phyloP scores from a whole-genome alignment of 2,888 invertebrate species.

The Augochlorella aurata region DNA sequence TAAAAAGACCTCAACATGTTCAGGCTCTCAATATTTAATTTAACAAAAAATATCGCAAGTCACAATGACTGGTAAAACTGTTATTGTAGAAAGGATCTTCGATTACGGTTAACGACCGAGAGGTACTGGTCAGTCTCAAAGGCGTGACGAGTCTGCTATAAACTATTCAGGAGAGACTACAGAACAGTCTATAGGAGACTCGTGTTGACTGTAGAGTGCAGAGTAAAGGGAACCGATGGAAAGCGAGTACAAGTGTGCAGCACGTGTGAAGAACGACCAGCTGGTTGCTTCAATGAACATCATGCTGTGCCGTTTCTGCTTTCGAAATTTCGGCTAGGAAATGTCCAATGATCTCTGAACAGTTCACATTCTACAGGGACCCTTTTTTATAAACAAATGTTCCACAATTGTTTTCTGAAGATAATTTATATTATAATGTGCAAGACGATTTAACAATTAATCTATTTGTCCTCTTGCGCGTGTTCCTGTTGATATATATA shows the following conservation, averaged over 20 bases:
- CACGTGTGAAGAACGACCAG: constrained; percentile 48
- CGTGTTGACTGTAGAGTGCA: too few species aligned
- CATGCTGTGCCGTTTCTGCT: background rate
- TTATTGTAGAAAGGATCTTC: constrained; percentile 16
- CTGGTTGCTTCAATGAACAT: constrained; percentile 29
- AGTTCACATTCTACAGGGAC: background rate
- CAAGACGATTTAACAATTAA: background rate
- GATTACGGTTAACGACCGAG: constrained; percentile 9
- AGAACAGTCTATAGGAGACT: too few species aligned
- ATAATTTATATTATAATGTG: too few species aligned
- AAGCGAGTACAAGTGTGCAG: constrained; percentile 52
- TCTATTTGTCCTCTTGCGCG: background rate
- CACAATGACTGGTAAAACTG: background rate
- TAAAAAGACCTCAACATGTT: too few species aligned
- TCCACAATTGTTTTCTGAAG: too few species aligned
- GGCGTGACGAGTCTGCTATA: constrained; percentile 23
- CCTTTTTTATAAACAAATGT: background rate
- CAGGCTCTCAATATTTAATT: background rate
- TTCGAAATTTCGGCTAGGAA: background rate
- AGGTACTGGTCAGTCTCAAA: constrained; percentile 14
- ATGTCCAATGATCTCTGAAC: background rate
- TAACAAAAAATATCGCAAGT: background rate
- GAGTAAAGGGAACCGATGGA: constrained; percentile 22
- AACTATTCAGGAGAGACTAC: constrained; percentile 18
- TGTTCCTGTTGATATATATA: too few species aligned